Base-by-base conservation (phyloP, 2,888 invertebrate genomes). In the Chydorus sphaericus region DNA sequence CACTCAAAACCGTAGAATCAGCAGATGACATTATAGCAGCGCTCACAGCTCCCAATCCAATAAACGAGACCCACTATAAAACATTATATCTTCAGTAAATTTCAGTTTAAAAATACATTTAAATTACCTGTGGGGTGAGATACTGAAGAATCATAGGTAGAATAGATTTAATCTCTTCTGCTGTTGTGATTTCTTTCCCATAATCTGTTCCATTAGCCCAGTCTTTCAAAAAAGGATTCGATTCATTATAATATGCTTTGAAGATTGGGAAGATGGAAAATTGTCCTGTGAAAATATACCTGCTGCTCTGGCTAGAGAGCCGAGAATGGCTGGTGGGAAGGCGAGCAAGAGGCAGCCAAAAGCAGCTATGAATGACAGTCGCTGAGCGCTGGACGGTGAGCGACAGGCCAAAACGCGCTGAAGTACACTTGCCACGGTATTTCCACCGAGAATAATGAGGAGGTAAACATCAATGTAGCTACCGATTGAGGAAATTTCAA, bases 11-110 rank as follows among this genome's bases (percentile, higher is more conserved):
- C 63, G 96, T 96, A 54, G 97, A 97, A 72, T 98, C 97, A 0
- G 97, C 97, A 1, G 96, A 96, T 37, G 96, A 96, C 97, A 98
- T 98, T 61, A 98, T 97, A 23, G 97, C 97, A 1, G 97, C 98
- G 0, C 96, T 96, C 7, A 98, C 94, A 8, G 97, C 96, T 0
- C 98, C 98, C 61, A 98, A 78, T 6, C 96, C 97, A 68, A 98
- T 88, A 76, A 97, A 97, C 3, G 96, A 90, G 26, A 98, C 90
- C 70, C 55, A 48, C 56, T 56, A 33, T 1, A 36, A 50, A 18
- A 48, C 28, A 56, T 16, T 14, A 31, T 28, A 11, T 51, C 26
- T 48, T 48, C 10, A 44, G 18, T 7, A 33, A 11, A 33, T 11
- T 33, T 33, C 30, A 30, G n/a, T 16, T 44, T 16, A 50, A 50